Conservation (phyloP, 1,140 invertebrate genomes). For the Polypedilum pembai region DNA sequence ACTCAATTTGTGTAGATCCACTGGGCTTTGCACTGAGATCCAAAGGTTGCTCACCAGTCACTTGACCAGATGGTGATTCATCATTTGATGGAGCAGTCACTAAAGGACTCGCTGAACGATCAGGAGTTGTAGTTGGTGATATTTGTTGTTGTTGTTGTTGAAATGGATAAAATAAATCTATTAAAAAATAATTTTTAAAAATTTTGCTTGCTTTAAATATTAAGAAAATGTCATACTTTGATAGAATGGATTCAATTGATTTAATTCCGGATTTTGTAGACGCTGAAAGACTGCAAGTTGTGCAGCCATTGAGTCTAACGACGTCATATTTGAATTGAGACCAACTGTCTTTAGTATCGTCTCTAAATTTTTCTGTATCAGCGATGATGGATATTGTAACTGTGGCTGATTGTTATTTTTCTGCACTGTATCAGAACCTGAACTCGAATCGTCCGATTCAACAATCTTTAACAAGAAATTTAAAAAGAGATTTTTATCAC, state of each 20-base stretch:
- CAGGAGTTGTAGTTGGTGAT: constrained; percentile 40
- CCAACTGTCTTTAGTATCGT: constrained; percentile 9
- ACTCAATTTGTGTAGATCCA: constrained; percentile 14
- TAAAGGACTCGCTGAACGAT: constrained; percentile 39
- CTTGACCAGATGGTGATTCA: constrained; percentile 45
- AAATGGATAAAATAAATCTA: constrained; percentile 33
- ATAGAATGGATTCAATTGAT: constrained; percentile 23
- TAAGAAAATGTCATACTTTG: not conserved
- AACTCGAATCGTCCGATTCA: constrained; percentile 20
- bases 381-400: not conserved
- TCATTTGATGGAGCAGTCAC: constrained; percentile 37
- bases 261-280: constrained; percentile 25
- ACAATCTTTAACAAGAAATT: not conserved
- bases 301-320: constrained; percentile 43
- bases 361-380: not conserved
- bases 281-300: constrained; percentile 35
- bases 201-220: not conserved
- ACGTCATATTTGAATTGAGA: constrained; percentile 38
- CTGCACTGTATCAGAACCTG: not conserved
- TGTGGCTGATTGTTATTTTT: constrained; percentile 8
- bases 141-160: constrained; percentile 35
- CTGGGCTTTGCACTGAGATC: constrained; percentile 65
- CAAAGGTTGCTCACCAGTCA: constrained; percentile 59
- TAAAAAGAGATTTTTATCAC: not conserved
- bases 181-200: constrained; percentile 35